Base-by-base conservation (phyloP, 2,888 invertebrate genomes). In the Spatulosminthurus flaviceps region DNA sequence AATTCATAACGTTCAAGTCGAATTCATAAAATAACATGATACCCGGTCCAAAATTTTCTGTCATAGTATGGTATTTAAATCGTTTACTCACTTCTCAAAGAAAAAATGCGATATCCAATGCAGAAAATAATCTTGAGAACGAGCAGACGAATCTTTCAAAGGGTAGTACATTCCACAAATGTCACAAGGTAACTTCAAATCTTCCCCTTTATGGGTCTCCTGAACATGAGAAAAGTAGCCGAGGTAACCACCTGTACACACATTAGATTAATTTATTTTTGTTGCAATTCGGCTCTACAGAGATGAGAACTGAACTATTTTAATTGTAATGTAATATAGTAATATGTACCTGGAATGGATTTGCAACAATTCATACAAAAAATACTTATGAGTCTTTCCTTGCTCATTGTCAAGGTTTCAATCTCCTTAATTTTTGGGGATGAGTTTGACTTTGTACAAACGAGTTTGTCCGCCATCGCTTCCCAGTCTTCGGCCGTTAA, bases 11-110 rank as follows among this genome's bases (percentile, higher is more conserved):
- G 7, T 21, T 21, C 7, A 61, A 61, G 5, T 19, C n/a, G n/a
- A n/a, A n/a, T n/a, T 16, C n/a, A 60, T 21, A 22, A 60, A 60
- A 60, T n/a, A n/a, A n/a, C n/a, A n/a, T n/a, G n/a, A n/a, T n/a
- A n/a, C n/a, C n/a, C n/a, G n/a, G n/a, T n/a, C n/a, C 16, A 22
- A 60, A 21, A 60, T 9, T 7, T 34, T 34, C 34, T 34, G 34
- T 34, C 2, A 64, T 4, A 2, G 28, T n/a, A n/a, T n/a, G n/a
- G n/a, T n/a, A n/a, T n/a, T n/a, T n/a, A n/a, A n/a, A n/a, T n/a
- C n/a, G n/a, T n/a, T n/a, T n/a, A 28, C 78, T 71, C 70, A 78
- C 78, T 78, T 64, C 60, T 78, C 78, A 42, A 78, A 78, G 42
- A 72, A 78, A 66, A 78, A 78, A 26, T 78, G 78, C 11, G 34